These are phyloP conservation scores for Chaetoderma sp. DNA, from an alignment of 2,888 invertebrate species.

Conservation along the genomic window DNA sequence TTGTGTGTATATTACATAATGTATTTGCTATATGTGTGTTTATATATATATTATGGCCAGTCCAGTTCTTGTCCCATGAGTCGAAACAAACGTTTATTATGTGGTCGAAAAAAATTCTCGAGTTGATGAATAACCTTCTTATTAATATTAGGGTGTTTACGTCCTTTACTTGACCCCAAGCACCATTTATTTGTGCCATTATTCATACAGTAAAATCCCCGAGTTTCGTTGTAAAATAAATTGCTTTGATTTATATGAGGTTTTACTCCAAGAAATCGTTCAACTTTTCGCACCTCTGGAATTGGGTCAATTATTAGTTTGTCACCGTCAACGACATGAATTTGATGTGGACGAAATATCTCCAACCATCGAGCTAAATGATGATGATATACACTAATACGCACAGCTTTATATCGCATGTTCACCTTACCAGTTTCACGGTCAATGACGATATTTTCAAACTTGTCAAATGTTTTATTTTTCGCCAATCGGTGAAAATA, in stretches of 20 bases:
- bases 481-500: constrained; percentile 73
- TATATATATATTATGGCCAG: constrained; percentile 76
- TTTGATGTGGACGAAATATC: constrained; percentile 90
- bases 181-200: constrained; percentile 79
- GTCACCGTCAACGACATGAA: constrained; percentile 86
- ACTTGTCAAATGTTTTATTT: constrained; percentile 58
- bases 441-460: constrained; percentile 69
- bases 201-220: constrained; percentile 89
- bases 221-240: constrained; percentile 96
- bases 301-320: constrained; percentile 62
- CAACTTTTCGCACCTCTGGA: constrained; percentile 58
- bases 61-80: constrained; percentile 92
- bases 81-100: constrained; percentile 74
- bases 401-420: constrained; percentile 70
- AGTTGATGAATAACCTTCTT: constrained; percentile 73
- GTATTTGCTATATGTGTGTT: too few relatives aligned
- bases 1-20: too few relatives aligned
- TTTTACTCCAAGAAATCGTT: constrained; percentile 62
- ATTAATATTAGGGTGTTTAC: constrained; percentile 87
- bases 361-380: constrained; percentile 93
- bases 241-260: constrained; percentile 75
- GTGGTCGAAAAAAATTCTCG: constrained; percentile 55
- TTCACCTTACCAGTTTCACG: constrained; percentile 67
- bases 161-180: constrained; percentile 88
- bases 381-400: constrained; percentile 70